Evolutionary conservation across 2,888 invertebrate genomes (phyloP).

Genomic region (Phytoseiulus persimilis): DNA sequence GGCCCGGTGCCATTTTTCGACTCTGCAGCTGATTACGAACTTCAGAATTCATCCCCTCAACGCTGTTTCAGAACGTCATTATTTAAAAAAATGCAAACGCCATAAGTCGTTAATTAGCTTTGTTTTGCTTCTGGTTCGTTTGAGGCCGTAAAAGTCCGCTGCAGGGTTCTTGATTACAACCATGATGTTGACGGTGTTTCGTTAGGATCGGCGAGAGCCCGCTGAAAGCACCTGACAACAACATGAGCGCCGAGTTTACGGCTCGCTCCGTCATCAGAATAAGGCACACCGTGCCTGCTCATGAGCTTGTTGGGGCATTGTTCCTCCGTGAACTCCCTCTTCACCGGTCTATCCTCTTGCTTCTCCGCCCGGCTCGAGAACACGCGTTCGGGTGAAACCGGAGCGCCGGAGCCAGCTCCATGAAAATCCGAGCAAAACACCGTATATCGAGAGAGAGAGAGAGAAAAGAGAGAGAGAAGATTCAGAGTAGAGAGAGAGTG

Average conservation of each 20-base stretch:
- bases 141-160: background rate
- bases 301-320: background rate
- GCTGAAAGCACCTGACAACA: conserved; percentile 5
- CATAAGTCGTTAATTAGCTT: background rate
- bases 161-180: background rate
- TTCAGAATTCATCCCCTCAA: too few relatives aligned
- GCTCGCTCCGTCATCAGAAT: background rate
- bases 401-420: background rate
- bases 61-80: background rate
- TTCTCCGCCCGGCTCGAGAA: background rate
- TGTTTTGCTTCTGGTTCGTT: background rate
- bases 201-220: background rate
- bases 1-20: too few relatives aligned
- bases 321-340: background rate
- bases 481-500: too few relatives aligned
- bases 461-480: too few relatives aligned
- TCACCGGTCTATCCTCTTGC: background rate
- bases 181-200: background rate
- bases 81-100: background rate
- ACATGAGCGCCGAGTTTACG: background rate
- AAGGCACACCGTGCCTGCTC: background rate
- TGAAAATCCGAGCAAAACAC: background rate
- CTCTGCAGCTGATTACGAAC: too few relatives aligned
- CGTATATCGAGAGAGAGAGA: too few relatives aligned
- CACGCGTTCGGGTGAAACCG: background rate